Conservation (phyloP, 2,113 vertebrate genomes). For the Lamprologus tigripictilis region DNA sequence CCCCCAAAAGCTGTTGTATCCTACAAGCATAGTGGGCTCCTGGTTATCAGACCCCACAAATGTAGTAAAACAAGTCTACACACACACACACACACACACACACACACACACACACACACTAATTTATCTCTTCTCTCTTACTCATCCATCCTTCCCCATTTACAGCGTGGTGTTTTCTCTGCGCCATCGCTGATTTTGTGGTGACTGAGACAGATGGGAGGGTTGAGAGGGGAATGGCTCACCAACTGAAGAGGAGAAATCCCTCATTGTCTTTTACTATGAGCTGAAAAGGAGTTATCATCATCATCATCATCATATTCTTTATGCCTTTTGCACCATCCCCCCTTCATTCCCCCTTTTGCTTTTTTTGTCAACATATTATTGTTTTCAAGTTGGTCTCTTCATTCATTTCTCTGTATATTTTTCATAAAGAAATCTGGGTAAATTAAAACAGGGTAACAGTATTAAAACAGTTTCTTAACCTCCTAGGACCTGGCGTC, state of each 20-base stretch:
- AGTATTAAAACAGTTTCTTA: background rate
- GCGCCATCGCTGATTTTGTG: constrained; percentile 1
- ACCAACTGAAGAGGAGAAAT: background rate
- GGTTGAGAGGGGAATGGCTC: constrained; percentile 3
- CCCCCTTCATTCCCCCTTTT: background rate
- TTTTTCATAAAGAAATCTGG: background rate
- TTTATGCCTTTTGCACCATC: background rate
- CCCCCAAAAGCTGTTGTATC: background rate
- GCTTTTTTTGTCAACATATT: background rate
- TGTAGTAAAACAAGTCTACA: background rate
- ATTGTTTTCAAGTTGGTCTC: background rate
- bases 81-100: background rate
- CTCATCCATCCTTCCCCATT: constrained; percentile 22
- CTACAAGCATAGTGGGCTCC: background rate
- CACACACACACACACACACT: background rate
- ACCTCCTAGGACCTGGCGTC: background rate
- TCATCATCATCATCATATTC: background rate
- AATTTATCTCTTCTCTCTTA: constrained; percentile 10
- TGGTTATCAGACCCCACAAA: background rate
- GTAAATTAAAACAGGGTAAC: background rate
- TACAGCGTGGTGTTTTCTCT: background rate
- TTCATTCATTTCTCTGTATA: background rate
- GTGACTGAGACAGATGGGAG: constrained; percentile 52
- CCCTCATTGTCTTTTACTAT: background rate
- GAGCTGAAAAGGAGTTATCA: background rate